These are phyloP conservation scores for Thripadectes ignobilis DNA, from an alignment of 2,797 vertebrate species.

Conservation along the genomic window DNA sequence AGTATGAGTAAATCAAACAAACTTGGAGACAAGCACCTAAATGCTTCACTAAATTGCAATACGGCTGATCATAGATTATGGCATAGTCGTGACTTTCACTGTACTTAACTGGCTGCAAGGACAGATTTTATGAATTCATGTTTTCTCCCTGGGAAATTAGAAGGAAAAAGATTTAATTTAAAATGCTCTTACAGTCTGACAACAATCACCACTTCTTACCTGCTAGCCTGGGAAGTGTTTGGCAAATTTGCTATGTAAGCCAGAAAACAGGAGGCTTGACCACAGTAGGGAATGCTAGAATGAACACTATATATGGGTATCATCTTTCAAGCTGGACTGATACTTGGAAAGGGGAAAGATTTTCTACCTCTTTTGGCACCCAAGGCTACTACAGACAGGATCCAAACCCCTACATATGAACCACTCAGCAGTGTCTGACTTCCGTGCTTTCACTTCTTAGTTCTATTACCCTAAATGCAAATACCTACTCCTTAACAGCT, in stretches of 20 bases:
- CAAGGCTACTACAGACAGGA: background rate
- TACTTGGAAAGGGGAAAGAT: background rate
- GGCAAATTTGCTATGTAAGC: background rate
- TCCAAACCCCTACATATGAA: background rate
- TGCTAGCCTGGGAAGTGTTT: background rate
- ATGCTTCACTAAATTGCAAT: background rate
- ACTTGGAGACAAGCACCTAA: background rate
- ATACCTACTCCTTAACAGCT: background rate
- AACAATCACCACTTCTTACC: background rate
- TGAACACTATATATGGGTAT: background rate
- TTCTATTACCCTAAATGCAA: background rate
- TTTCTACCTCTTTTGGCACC: background rate
- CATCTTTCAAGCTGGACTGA: background rate
- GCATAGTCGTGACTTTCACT: background rate
- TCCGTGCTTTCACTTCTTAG: background rate
- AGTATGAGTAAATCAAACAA: slow-evolving; percentile 30
- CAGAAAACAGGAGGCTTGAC: background rate
- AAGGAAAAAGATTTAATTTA: background rate
- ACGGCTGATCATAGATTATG: background rate
- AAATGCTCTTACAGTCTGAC: background rate
- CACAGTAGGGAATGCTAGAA: background rate
- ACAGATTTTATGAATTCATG: background rate
- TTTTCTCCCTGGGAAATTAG: background rate
- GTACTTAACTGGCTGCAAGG: background rate
- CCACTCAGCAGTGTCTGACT: background rate